Percentiles rank a stretch among this genome's conserved stretches.
These are phyloP conservation scores for Acrocephalus arundinaceus DNA, from an alignment of 2,113 vertebrate genomes.

Conservation along the genomic window DNA sequence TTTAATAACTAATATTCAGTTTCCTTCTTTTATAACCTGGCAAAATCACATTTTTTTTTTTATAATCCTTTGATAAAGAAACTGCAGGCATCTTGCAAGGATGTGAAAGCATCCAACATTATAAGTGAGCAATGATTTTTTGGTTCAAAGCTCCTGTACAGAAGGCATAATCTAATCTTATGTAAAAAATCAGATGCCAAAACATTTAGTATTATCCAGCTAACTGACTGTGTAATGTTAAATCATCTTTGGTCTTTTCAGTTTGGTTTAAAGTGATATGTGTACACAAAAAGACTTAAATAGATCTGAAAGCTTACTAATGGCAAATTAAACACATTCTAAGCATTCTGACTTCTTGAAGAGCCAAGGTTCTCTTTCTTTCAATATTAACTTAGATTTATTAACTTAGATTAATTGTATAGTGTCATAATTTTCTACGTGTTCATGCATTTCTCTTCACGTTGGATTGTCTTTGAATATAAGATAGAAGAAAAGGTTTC, in stretches of 20 bases:
- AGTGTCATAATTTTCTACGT: neutral
- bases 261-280: conserved; percentile 29
- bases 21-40: neutral
- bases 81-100: neutral
- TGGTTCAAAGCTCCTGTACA: conserved; percentile 37
- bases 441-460: neutral
- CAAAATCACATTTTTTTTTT: neutral
- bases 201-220: conserved; percentile 34
- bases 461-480: neutral
- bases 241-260: conserved; percentile 42
- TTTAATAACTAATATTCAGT: neutral
- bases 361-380: neutral
- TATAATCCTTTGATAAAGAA: neutral
- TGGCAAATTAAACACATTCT: conserved; percentile 14
- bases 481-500: neutral
- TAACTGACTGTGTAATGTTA: conserved; percentile 36
- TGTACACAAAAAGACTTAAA: neutral
- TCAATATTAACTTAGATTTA: neutral
- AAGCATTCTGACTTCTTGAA: conserved; percentile 5
- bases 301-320: conserved; percentile 30
- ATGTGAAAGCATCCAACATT: neutral
- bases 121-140: conserved; percentile 18
- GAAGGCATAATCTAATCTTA: conserved; percentile 24
- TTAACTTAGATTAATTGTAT: neutral
- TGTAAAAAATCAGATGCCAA: conserved; percentile 25